Evolutionary conservation across 2,113 vertebrate species (phyloP).

Genomic region (Phainopepla nitens): DNA sequence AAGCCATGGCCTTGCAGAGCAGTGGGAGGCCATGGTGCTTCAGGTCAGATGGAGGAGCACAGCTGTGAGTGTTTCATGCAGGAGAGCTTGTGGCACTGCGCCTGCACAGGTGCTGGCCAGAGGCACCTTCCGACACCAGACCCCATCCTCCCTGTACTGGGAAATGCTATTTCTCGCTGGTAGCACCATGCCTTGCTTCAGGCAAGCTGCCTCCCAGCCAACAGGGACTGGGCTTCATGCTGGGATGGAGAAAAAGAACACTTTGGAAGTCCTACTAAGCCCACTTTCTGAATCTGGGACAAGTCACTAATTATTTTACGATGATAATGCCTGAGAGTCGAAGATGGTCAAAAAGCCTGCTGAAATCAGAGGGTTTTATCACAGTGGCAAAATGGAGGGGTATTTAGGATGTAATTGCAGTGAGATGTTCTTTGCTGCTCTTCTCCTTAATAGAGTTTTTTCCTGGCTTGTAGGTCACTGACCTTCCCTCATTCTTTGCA

Average conservation of each 20-base stretch:
- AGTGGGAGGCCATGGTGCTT: accelerated
- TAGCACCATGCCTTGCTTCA: accelerated
- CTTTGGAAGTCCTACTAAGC: not conserved
- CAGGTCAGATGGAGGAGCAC: not conserved
- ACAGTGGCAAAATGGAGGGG: not conserved
- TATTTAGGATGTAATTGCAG: not conserved
- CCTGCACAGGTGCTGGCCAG: not conserved
- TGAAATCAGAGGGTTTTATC: not conserved
- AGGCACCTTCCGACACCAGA: not conserved
- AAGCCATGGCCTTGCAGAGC: not conserved
- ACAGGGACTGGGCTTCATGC: not conserved
- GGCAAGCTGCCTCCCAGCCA: not conserved
- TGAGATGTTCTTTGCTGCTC: not conserved
- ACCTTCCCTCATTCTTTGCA: not conserved
- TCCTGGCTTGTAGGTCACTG: not conserved
- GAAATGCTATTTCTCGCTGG: not conserved
- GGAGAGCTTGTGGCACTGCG: not conserved
- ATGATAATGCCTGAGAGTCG: not conserved
- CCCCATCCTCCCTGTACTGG: not conserved
- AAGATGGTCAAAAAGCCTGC: not conserved
- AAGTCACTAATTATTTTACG: not conserved
- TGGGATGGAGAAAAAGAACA: not conserved
- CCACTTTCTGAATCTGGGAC: not conserved
- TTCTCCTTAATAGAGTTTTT: not conserved
- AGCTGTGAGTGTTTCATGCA: not conserved